phyloP scores from a whole-genome alignment of 2,113 vertebrate genomes.

The Ceyx cyanopectus region DNA sequence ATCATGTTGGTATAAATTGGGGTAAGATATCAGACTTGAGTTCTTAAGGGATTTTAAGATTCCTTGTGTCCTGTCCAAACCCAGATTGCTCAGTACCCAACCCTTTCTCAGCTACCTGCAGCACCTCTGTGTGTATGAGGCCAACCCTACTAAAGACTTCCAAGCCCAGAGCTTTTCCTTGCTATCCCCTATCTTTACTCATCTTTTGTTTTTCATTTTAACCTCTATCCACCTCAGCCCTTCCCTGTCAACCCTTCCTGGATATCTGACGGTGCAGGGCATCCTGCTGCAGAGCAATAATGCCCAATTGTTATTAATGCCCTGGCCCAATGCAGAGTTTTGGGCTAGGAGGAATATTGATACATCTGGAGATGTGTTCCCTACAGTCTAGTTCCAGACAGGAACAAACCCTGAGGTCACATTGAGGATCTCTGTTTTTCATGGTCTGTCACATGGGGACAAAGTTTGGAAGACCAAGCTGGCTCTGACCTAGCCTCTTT shows the following conservation, averaged over 20 bases:
- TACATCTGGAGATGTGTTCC: not conserved
- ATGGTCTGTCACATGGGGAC: not conserved
- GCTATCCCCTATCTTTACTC: not conserved
- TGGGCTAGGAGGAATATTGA: not conserved
- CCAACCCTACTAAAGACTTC: not conserved
- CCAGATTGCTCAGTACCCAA: not conserved
- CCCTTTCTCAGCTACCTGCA: not conserved
- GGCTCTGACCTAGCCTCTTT: not conserved
- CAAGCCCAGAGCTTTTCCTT: not conserved
- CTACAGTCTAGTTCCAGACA: not conserved
- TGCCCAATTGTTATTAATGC: not conserved
- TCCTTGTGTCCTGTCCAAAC: not conserved
- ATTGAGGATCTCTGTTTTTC: not conserved
- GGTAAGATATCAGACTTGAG: not conserved
- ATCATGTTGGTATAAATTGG: not conserved
- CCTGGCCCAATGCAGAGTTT: not conserved
- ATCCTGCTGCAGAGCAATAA: not conserved
- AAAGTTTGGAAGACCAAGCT: not conserved
- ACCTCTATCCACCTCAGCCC: fast-evolving
- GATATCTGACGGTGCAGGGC: not conserved
- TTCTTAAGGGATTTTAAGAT: not conserved
- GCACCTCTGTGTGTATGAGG: not conserved
- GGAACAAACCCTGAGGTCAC: not conserved
- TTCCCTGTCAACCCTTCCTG: not conserved
- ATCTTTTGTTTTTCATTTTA: not conserved